Percentiles rank a stretch among this genome's conserved stretches.
Conservation (phyloP, 1,140 invertebrate genomes). For the Brachionus koreanus region DNA sequence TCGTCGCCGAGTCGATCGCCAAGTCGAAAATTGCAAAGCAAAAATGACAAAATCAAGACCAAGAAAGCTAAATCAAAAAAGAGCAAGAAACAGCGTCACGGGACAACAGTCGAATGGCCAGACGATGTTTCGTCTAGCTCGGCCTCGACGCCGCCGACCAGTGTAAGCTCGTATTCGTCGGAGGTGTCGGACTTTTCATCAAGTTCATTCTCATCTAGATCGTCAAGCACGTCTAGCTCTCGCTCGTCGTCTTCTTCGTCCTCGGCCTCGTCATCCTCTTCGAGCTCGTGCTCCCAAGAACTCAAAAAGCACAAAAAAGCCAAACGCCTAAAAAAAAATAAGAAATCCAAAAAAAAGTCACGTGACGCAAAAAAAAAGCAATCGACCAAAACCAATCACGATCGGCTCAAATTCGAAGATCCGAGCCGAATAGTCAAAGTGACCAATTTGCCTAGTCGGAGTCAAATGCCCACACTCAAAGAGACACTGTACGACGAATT, state of each 20-base stretch:
- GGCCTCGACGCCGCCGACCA: neutral
- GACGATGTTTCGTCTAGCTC: neutral
- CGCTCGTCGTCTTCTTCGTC: neutral
- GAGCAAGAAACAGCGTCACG: neutral
- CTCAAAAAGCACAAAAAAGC: neutral
- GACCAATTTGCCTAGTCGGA: constrained; percentile 38
- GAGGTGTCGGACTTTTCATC: neutral
- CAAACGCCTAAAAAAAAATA: neutral
- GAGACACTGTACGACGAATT: constrained; percentile 96
- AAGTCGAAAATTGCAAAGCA: neutral
- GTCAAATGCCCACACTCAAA: constrained; percentile 80
- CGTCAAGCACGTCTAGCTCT: constrained; percentile 15
- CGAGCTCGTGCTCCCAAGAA: neutral
- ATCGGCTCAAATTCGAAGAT: constrained; percentile 28
- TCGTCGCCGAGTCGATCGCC: neutral
- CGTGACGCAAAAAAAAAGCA: neutral
- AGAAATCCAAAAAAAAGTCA: constrained; percentile 19
- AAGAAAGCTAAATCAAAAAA: neutral
- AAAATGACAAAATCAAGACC: neutral
- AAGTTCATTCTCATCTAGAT: neutral
- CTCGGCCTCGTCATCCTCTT: neutral
- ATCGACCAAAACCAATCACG: neutral
- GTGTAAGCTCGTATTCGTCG: neutral
- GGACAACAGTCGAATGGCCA: neutral
- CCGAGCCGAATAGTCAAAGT: neutral